These are phyloP conservation scores for Sternotherus odoratus DNA, from an alignment of 2,797 vertebrate species.

Conservation along the genomic window DNA sequence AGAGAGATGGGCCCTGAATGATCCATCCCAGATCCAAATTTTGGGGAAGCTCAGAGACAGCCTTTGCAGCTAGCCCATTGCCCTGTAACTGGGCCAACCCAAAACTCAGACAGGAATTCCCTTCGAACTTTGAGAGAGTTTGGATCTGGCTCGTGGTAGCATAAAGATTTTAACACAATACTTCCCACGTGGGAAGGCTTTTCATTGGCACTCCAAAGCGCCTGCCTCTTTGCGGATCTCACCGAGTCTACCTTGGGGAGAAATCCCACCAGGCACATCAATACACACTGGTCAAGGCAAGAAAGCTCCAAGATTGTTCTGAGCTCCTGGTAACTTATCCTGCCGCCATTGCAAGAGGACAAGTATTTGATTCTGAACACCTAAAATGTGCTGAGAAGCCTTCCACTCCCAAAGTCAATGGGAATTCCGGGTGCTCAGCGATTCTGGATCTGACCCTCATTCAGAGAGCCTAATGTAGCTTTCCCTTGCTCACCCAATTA, in stretches of 20 bases:
- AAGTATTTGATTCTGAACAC: background rate
- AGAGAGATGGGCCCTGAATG: background rate
- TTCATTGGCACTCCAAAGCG: rapidly evolving
- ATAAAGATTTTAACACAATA: background rate
- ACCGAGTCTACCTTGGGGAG: background rate
- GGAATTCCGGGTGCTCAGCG: too few species aligned
- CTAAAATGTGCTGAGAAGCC: too few species aligned
- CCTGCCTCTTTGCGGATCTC: background rate
- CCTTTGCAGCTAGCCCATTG: rapidly evolving
- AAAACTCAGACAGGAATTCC: rapidly evolving
- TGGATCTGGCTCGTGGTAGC: background rate
- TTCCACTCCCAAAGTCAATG: too few species aligned
- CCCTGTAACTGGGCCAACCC: background rate
- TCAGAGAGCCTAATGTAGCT: too few species aligned
- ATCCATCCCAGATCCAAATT: background rate
- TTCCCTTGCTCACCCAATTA: too few species aligned
- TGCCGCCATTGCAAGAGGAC: background rate
- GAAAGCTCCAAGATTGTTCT: background rate
- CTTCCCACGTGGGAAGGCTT: background rate
- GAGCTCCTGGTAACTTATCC: background rate
- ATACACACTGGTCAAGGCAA: background rate
- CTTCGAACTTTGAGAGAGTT: background rate
- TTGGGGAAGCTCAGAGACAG: rapidly evolving
- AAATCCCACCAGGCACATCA: background rate
- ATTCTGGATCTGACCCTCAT: too few species aligned